Conservation (phyloP, 2,888 invertebrate species). For the Cephus runcator region DNA sequence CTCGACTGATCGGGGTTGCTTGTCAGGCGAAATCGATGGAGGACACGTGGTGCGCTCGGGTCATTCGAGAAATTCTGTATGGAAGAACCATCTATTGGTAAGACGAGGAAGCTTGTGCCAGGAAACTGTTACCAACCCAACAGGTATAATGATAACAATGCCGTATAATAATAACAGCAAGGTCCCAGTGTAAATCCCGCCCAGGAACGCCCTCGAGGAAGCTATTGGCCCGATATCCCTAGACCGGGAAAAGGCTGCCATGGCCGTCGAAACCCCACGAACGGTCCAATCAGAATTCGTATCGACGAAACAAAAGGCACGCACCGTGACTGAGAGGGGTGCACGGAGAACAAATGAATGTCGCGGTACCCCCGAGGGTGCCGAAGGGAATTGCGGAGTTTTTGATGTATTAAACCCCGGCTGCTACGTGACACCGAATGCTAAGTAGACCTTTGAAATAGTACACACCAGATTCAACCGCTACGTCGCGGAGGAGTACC, state of each 20-base stretch:
- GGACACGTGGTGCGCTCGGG: not conserved
- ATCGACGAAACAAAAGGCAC: constrained; percentile 51
- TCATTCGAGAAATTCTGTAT: not conserved
- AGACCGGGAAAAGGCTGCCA: constrained; percentile 58
- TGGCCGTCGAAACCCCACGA: constrained; percentile 55
- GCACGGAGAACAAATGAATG: constrained; percentile 27
- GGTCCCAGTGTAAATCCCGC: constrained; percentile 49
- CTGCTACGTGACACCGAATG: constrained; percentile 65
- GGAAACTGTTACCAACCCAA: not conserved
- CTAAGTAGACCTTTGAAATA: constrained; percentile 60
- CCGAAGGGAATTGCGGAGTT: constrained; percentile 44
- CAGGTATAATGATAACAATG: constrained; percentile 36
- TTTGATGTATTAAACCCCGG: constrained; percentile 64
- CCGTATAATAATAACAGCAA: constrained; percentile 35
- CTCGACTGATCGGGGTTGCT: not conserved
- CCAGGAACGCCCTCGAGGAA: constrained; percentile 60
- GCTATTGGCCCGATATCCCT: constrained; percentile 64
- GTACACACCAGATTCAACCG: constrained; percentile 43
- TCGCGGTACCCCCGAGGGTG: constrained; percentile 22
- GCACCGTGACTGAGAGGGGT: constrained; percentile 26
- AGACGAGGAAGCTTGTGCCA: not conserved
- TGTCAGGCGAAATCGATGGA: not conserved
- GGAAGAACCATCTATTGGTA: not conserved
- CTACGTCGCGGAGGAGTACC: constrained; percentile 16
- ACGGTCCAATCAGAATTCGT: constrained; percentile 61